Evolutionary conservation across 1,140 invertebrate genomes (phyloP), one percentile per base, ranked within the genome.

Genomic region (Apis mellifera): DNA sequence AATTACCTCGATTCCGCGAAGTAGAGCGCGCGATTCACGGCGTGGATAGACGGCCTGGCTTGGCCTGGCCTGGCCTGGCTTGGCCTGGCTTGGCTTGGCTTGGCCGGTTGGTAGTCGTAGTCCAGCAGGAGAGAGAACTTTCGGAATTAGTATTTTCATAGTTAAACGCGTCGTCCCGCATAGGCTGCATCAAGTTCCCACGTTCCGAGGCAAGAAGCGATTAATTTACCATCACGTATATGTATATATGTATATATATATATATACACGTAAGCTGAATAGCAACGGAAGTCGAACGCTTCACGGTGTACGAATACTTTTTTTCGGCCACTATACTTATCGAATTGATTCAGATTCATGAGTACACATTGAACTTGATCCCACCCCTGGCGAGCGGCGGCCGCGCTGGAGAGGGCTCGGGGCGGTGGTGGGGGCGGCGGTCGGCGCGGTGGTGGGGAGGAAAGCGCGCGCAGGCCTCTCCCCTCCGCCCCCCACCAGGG

Each of bases 401-500:
- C 19, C 59, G 60, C n/a, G 9, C n/a, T n/a, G 76, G 72, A 42
- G 8, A 57, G 60, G 52, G 57, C 0, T 5, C 0, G 73, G 32
- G 13, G 17, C 23, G 13, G n/a, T 23, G 71, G 60, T 23, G 26
- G 50, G 73, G 21, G 15, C 15, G 54, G 5, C 23, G 54, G 0
- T 17, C 0, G 42, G n/a, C 9, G 21, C n/a, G 0, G 42, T 32
- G 69, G 21, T 42, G 59, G n/a, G 64, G 15, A 69, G 83, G 42
- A 13, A 78, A 77, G 86, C 86, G 86, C 86, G 86, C 86, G 86
- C 86, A 88, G 66, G 76, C 54, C 62, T 82, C 84, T 84, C 69
- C 66, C 79, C 80, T 84, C 68, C 69, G 78, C 26, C 72, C 84
- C 80, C 83, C 70, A 68, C 60, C 23, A 62, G 9, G 15, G 15